These are phyloP conservation scores for Melitaea cinxia DNA, from an alignment of 1,140 invertebrate genomes.

Conservation along the genomic window DNA sequence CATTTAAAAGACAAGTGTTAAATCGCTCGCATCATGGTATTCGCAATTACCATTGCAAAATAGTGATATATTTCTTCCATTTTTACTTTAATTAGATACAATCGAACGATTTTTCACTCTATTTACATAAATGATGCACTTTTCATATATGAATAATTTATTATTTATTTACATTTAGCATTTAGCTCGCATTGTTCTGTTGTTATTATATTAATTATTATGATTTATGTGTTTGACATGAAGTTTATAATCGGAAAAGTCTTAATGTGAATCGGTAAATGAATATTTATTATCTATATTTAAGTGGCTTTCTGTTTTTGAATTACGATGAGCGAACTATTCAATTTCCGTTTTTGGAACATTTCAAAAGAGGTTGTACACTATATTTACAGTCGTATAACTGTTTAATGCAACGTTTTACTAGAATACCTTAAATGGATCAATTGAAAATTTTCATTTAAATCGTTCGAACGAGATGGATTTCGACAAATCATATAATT, in stretches of 20 bases:
- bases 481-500: constrained; percentile 31
- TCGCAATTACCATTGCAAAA: constrained; percentile 9
- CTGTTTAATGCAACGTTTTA: constrained; percentile 18
- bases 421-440: constrained; percentile 31
- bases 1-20: constrained; percentile 1
- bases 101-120: neutral
- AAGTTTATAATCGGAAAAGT: neutral
- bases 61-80: constrained; percentile 6
- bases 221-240: too few species aligned
- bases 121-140: constrained; percentile 3
- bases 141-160: constrained; percentile 3
- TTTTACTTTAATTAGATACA: constrained; percentile 7
- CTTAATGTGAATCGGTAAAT: too few species aligned
- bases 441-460: constrained; percentile 38
- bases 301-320: neutral
- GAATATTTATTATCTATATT: neutral
- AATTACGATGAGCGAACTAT: constrained; percentile 10
- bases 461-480: constrained; percentile 27
- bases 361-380: too few species aligned
- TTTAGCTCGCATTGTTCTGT: too few species aligned
- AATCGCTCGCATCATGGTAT: neutral
- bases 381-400: constrained; percentile 10
- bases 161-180: neutral
- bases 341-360: constrained; percentile 10
- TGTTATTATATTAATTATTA: too few species aligned